Evolutionary conservation across 2,113 vertebrate species (phyloP).

Genomic region (Dicerorhinus sumatrensis): DNA sequence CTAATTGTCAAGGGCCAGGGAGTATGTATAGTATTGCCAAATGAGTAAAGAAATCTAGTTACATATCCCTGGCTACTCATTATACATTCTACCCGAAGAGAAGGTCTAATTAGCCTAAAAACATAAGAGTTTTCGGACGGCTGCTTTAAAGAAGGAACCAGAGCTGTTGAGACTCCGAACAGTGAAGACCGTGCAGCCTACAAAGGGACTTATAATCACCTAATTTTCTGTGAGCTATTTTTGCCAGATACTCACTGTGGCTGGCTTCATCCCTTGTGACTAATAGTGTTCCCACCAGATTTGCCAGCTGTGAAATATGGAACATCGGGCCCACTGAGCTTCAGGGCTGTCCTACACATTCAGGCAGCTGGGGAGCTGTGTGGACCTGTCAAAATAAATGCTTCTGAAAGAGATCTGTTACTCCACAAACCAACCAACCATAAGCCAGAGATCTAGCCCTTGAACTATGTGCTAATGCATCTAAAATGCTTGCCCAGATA

Average conservation of each 20-base stretch:
- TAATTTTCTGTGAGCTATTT: constrained; percentile 45
- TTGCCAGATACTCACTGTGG: neutral
- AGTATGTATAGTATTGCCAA: constrained; percentile 21
- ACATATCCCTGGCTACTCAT: constrained; percentile 9
- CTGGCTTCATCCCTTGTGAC: neutral
- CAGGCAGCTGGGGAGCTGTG: neutral
- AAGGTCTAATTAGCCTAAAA: constrained; percentile 66
- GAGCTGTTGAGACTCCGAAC: neutral
- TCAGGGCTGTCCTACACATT: neutral
- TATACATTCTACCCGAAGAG: constrained; percentile 32
- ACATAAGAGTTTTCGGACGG: constrained; percentile 1
- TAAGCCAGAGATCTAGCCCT: constrained; percentile 8
- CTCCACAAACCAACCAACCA: neutral
- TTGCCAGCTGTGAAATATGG: neutral
- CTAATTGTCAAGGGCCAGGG: constrained; percentile 38
- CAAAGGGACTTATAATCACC: constrained; percentile 11
- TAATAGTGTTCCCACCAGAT: neutral
- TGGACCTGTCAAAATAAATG: constrained; percentile 22
- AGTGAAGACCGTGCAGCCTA: neutral
- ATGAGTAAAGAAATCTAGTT: constrained; percentile 56
- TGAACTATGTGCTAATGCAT: neutral
- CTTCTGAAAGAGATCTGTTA: neutral
- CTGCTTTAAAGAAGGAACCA: constrained; percentile 54
- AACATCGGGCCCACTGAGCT: neutral
- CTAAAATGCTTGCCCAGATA: constrained; percentile 28